These are phyloP conservation scores for Cantharis rustica DNA, from an alignment of 2,888 invertebrate species.

Conservation along the genomic window DNA sequence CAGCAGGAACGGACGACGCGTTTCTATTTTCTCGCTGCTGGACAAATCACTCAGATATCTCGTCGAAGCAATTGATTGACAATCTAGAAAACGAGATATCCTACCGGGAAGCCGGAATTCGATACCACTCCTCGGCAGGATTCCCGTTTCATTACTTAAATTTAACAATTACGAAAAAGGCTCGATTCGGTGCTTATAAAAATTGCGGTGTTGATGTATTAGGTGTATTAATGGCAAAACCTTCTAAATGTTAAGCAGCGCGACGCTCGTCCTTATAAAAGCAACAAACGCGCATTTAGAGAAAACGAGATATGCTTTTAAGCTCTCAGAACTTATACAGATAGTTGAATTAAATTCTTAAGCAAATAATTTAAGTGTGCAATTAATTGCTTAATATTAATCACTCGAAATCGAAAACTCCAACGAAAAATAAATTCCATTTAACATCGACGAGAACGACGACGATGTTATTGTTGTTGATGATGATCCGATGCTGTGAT, in stretches of 20 bases:
- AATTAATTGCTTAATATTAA: slow-evolving; percentile 3
- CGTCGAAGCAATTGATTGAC: slow-evolving; percentile 11
- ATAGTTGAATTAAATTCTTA: slow-evolving; percentile 4
- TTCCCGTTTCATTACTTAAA: neutral
- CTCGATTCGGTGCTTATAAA: neutral
- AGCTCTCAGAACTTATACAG: neutral
- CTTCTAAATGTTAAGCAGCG: slow-evolving; percentile 5
- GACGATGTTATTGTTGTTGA: neutral
- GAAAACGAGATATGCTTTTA: slow-evolving; percentile 3
- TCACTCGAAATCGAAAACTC: neutral
- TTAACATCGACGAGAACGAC: neutral
- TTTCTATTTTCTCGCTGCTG: slow-evolving; percentile 9
- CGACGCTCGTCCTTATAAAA: neutral
- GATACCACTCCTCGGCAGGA: neutral
- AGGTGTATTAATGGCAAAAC: neutral
- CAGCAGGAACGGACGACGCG: neutral
- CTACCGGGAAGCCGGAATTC: neutral
- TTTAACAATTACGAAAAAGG: neutral
- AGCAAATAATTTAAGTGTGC: slow-evolving; percentile 2
- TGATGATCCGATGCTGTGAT: neutral
- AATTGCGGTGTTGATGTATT: neutral
- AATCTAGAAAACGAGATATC: slow-evolving; percentile 10
- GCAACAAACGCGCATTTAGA: slow-evolving; percentile 2
- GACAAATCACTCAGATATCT: slow-evolving; percentile 17
- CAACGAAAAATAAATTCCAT: neutral